phyloP scores from a whole-genome alignment of 2,888 invertebrate species.

The Drosophila leonis region DNA sequence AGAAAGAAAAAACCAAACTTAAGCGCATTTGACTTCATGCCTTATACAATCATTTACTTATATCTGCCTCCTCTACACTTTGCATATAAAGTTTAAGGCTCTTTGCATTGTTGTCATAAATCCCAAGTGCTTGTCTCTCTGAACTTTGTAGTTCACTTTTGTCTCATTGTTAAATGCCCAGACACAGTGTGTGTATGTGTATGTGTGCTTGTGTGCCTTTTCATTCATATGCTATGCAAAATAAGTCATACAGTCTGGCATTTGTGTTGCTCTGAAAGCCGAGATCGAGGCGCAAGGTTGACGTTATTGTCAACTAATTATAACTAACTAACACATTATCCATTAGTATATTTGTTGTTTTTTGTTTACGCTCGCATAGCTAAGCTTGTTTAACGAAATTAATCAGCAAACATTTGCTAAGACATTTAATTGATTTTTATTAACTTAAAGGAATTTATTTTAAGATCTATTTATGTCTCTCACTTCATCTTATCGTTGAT shows the following conservation, averaged over 20 bases:
- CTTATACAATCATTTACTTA: constrained; percentile 28
- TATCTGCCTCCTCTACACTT: constrained; percentile 19
- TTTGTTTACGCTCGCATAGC: constrained; percentile 17
- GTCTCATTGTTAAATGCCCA: constrained; percentile 55
- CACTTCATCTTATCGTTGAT: neutral
- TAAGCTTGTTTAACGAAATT: constrained; percentile 24
- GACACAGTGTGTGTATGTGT: constrained; percentile 19
- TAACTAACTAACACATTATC: constrained; percentile 52
- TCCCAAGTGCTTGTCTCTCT: constrained; percentile 65
- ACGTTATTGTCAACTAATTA: constrained; percentile 75
- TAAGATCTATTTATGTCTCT: neutral
- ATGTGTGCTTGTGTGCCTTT: constrained; percentile 44
- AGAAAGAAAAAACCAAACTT: constrained; percentile 22
- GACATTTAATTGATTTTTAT: neutral
- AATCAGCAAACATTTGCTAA: neutral
- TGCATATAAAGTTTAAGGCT: constrained; percentile 70
- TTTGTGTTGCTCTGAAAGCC: constrained; percentile 54
- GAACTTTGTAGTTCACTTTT: constrained; percentile 59
- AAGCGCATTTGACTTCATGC: constrained; percentile 43
- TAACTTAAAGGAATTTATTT: neutral
- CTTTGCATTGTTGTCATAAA: constrained; percentile 59
- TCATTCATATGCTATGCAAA: constrained; percentile 67
- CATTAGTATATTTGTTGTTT: constrained; percentile 36
- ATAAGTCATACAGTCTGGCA: constrained; percentile 51
- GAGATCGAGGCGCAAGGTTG: constrained; percentile 77